These are phyloP conservation scores for Valencia hispanica DNA, from an alignment of 2,797 vertebrate genomes.

Conservation along the genomic window DNA sequence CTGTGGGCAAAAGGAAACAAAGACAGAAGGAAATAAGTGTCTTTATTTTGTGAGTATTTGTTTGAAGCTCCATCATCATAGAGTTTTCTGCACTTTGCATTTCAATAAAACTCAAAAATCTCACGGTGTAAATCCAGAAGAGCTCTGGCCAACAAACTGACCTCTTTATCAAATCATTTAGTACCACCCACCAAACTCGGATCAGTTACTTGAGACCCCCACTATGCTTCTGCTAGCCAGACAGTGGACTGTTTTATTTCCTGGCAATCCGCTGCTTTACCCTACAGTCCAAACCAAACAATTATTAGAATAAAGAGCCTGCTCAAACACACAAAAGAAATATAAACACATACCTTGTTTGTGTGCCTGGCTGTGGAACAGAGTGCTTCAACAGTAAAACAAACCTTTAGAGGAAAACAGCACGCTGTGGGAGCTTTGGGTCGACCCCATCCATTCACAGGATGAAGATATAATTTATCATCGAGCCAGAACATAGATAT, in stretches of 20 bases:
- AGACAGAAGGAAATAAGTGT: slow-evolving; percentile 30
- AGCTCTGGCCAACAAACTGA: slow-evolving; percentile 36
- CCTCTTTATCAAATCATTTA: slow-evolving; percentile 51
- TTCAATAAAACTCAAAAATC: slow-evolving; percentile 36
- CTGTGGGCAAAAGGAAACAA: slow-evolving; percentile 38
- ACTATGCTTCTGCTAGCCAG: slow-evolving; percentile 41
- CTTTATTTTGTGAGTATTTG: slow-evolving; percentile 46
- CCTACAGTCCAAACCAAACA: slow-evolving; percentile 67
- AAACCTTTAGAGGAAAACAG: slow-evolving; percentile 41
- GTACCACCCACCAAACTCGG: slow-evolving; percentile 63
- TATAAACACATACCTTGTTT: slow-evolving; percentile 27
- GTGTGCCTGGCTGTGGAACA: slow-evolving; percentile 67
- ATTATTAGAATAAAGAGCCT: slow-evolving; percentile 52
- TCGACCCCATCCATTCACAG: slow-evolving; percentile 45
- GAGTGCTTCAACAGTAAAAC: slow-evolving; percentile 48
- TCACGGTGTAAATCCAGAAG: slow-evolving; percentile 18
- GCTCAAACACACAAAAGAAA: slow-evolving; percentile 23
- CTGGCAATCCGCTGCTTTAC: slow-evolving; percentile 50
- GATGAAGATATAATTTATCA: slow-evolving; percentile 40
- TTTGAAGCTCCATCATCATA: slow-evolving; percentile 40
- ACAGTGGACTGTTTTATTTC: slow-evolving; percentile 52
- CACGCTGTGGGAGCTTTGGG: slow-evolving; percentile 55
- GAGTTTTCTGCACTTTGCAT: slow-evolving; percentile 49
- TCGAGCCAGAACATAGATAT: background rate
- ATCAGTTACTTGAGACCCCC: slow-evolving; percentile 67